Evolutionary conservation across 2,113 vertebrate species (phyloP).

Genomic region (Chrysochloris asiatica): DNA sequence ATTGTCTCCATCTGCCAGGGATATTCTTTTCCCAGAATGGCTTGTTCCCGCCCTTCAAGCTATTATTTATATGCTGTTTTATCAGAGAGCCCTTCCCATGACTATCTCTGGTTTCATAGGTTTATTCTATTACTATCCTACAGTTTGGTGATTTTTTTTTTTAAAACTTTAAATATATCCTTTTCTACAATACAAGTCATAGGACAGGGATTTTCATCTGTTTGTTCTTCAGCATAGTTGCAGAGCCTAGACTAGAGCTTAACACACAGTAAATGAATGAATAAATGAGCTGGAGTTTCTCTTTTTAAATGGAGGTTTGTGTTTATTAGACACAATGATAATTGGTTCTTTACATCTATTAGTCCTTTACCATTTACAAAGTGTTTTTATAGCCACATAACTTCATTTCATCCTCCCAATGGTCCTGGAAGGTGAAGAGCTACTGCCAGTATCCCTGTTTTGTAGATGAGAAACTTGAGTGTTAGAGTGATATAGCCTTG

Average conservation of each 20-base stretch:
- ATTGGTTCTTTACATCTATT: background rate
- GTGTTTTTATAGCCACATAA: background rate
- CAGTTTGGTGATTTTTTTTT: background rate
- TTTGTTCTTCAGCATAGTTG: background rate
- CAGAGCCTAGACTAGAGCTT: background rate
- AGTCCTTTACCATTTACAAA: constrained; percentile 20
- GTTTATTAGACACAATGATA: constrained; percentile 4
- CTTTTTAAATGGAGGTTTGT: background rate
- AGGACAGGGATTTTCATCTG: background rate
- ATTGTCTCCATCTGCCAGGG: background rate
- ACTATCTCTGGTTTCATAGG: background rate
- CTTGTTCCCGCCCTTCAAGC: background rate
- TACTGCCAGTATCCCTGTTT: background rate
- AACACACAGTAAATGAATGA: background rate
- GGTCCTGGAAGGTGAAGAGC: background rate
- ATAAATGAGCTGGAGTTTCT: background rate
- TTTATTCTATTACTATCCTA: background rate
- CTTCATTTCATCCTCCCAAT: background rate
- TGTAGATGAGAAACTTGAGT: background rate
- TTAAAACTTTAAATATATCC: background rate
- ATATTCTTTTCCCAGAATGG: background rate
- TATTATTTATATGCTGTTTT: background rate
- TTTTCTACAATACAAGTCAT: constrained; percentile 23
- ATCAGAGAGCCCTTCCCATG: background rate
- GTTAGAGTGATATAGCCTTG: background rate